Conservation (phyloP, 2,888 invertebrate species). For the Hydriomena furcata region DNA sequence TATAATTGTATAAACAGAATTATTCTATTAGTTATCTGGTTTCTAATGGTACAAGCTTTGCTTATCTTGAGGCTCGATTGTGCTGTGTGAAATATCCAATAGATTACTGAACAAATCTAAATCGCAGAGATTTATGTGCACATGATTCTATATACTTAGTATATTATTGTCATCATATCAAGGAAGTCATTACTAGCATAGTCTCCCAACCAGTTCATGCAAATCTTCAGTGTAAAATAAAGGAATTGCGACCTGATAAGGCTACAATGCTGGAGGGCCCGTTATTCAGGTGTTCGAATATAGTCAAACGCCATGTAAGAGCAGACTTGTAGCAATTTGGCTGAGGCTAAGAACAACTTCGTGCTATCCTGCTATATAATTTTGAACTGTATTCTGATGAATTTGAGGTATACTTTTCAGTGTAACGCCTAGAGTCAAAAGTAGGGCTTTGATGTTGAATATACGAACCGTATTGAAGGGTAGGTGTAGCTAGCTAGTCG, state of each 20-base stretch:
- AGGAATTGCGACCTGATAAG: conserved; percentile 31
- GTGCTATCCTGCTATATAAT: conserved; percentile 23
- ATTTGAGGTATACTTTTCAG: conserved; percentile 21
- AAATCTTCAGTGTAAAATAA: conserved; percentile 25
- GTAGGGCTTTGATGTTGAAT: conserved; percentile 22
- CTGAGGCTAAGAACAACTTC: conserved; percentile 22
- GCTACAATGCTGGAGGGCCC: conserved; percentile 33
- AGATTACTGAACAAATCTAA: no score
- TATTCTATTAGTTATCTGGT: no score
- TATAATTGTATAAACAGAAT: no score
- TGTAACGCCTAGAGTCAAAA: conserved; percentile 17
- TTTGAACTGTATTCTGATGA: conserved; percentile 25
- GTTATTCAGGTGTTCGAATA: conserved; percentile 34
- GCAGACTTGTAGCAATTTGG: conserved; percentile 34
- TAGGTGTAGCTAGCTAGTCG: not conserved
- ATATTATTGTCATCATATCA: conserved; percentile 2
- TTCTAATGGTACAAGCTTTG: no score
- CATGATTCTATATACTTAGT: no score
- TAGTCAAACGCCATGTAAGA: conserved; percentile 34
- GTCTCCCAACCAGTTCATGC: conserved; percentile 24
- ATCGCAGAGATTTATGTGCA: no score
- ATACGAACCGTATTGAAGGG: conserved; percentile 13
- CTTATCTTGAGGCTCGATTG: no score
- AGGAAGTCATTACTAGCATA: conserved; percentile 22
- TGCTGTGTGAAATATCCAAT: no score